phyloP scores from a whole-genome alignment of 1,140 invertebrate species.

The Dendroctonus ponderosae region DNA sequence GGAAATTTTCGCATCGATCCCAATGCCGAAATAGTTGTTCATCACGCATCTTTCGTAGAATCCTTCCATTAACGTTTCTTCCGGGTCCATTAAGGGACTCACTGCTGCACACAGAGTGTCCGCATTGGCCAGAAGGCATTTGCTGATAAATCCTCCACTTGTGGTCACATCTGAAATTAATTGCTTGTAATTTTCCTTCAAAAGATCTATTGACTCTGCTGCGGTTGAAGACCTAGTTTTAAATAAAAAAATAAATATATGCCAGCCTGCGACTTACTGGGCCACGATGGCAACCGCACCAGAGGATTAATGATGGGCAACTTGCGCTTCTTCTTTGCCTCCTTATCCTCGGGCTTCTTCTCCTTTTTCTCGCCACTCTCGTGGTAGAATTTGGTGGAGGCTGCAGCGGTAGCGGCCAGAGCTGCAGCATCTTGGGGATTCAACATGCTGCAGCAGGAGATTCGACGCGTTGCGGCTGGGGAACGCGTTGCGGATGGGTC shows the following conservation, averaged over 20 bases:
- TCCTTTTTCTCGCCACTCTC: constrained; percentile 46
- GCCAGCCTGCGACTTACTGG: constrained; percentile 61
- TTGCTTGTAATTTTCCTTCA: too few species aligned
- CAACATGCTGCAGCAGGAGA: constrained; percentile 74
- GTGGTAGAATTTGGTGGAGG: constrained; percentile 48
- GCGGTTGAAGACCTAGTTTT: too few species aligned
- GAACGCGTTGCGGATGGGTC: constrained; percentile 64
- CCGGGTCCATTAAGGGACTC: constrained; percentile 88
- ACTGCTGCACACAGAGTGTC: constrained; percentile 93
- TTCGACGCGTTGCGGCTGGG: constrained; percentile 71
- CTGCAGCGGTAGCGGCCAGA: constrained; percentile 59
- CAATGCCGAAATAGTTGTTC: constrained; percentile 99
- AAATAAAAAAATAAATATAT: too few species aligned
- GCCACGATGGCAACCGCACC: constrained; percentile 82
- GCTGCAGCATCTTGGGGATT: constrained; percentile 62
- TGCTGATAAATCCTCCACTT: constrained; percentile 79
- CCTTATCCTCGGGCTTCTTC: constrained; percentile 40
- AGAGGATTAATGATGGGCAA: constrained; percentile 89
- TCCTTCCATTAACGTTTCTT: constrained; percentile 86
- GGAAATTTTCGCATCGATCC: constrained; percentile 97
- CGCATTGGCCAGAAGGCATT: constrained; percentile 92
- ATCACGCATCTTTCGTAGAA: constrained; percentile 95
- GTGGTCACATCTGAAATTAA: constrained; percentile 58
- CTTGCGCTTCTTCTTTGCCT: constrained; percentile 56
- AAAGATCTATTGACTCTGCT: too few species aligned